These are phyloP conservation scores for Ctenochaetus hawaiiensis DNA, from an alignment of 2,797 vertebrate species.

Conservation along the genomic window DNA sequence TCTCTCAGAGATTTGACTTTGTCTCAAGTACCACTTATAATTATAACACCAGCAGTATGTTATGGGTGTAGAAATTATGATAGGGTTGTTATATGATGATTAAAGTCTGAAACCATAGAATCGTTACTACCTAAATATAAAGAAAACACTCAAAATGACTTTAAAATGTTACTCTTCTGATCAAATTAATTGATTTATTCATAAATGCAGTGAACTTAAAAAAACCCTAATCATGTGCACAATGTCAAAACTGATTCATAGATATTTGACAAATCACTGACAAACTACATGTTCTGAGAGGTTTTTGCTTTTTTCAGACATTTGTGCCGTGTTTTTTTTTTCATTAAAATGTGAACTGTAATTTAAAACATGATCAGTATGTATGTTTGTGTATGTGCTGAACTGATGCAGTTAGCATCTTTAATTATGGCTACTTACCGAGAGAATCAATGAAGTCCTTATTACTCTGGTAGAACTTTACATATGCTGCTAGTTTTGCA, in stretches of 20 bases:
- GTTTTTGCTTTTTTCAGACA: not conserved
- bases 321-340: not conserved
- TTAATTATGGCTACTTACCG: conserved; percentile 86
- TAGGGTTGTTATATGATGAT: too few species aligned
- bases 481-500: conserved; percentile 93
- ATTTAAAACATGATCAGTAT: not conserved
- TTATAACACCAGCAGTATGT: not conserved
- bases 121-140: not conserved
- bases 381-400: not conserved
- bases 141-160: not conserved
- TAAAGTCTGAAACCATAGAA: not conserved
- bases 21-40: not conserved
- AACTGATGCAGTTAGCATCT: not conserved
- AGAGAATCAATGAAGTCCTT: conserved; percentile 99
- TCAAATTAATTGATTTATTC: too few species aligned
- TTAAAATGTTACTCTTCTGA: too few species aligned
- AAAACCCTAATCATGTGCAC: too few species aligned
- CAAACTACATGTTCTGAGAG: not conserved
- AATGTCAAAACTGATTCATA: too few species aligned
- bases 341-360: not conserved
- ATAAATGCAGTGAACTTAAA: too few species aligned
- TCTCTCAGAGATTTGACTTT: not conserved
- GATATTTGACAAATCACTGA: not conserved
- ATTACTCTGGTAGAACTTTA: conserved; percentile 99
- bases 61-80: too few species aligned